Percentiles rank a stretch among this genome's conserved stretches.
Conservation (phyloP, 2,797 vertebrate genomes). For the Chloroceryle inda region DNA sequence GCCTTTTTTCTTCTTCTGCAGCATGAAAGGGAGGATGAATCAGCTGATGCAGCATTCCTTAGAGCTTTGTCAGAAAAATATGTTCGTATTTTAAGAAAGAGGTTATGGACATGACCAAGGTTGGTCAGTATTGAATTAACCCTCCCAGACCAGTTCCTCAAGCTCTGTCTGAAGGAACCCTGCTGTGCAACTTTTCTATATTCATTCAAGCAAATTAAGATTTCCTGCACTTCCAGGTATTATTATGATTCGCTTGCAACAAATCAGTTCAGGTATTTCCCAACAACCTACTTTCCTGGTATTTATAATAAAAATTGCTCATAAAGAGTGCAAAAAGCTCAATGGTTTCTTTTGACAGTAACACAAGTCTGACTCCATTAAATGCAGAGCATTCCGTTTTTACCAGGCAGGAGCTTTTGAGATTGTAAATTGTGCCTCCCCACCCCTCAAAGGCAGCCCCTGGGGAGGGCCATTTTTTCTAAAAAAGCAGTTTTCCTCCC, state of each 20-base stretch:
- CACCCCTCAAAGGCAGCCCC: not conserved
- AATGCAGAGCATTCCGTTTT: not conserved
- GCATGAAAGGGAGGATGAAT: not conserved
- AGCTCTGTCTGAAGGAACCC: not conserved
- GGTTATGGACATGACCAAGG: not conserved
- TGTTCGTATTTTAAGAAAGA: not conserved
- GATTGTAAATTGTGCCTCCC: not conserved
- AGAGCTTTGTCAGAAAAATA: conserved; percentile 7
- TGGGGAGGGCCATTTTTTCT: not conserved
- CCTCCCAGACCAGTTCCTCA: not conserved
- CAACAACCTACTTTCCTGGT: not conserved
- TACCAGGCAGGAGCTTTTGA: not conserved
- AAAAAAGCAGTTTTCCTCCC: not conserved
- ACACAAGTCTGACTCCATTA: accelerated
- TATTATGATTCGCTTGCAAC: not conserved
- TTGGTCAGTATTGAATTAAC: not conserved
- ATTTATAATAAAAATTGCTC: not conserved
- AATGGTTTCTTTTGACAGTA: not conserved
- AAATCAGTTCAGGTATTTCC: not conserved
- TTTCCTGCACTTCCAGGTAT: not conserved
- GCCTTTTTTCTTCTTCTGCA: not conserved
- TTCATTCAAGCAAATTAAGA: not conserved
- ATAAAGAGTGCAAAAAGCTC: not conserved
- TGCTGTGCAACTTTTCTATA: not conserved
- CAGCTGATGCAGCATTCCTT: conserved; percentile 22